A percentile compares a stretch with the other conserved stretches of the same genome.
These are phyloP conservation scores for Metaphire vulgaris DNA, from an alignment of 1,140 invertebrate genomes.

Conservation along the genomic window DNA sequence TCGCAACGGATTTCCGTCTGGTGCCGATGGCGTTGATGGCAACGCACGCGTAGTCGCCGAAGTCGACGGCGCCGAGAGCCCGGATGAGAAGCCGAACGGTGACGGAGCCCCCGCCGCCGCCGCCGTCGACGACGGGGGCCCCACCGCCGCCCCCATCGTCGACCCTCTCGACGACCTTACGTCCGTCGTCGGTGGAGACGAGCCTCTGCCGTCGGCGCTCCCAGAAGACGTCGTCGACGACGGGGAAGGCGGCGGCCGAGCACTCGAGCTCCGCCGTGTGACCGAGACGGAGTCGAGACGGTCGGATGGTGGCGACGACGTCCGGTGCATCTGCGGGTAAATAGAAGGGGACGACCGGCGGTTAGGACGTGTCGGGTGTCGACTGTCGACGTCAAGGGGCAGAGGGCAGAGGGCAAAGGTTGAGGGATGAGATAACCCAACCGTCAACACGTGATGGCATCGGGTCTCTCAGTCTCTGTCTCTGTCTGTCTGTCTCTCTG, in stretches of 20 bases:
- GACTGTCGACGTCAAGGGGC: neutral
- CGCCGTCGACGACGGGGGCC: neutral
- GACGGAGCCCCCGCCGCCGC: neutral
- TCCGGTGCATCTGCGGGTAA: too few species aligned
- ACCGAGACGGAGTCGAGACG: neutral
- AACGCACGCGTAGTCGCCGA: slow-evolving; percentile 8
- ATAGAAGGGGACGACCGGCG: too few species aligned
- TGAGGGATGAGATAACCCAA: neutral
- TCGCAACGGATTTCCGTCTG: neutral
- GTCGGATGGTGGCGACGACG: too few species aligned
- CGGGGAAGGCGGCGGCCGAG: neutral
- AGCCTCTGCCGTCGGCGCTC: neutral
- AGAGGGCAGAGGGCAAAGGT: too few species aligned
- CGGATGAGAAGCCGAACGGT: slow-evolving; percentile 11
- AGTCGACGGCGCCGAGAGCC: neutral
- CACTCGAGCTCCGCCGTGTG: neutral
- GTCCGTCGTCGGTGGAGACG: neutral
- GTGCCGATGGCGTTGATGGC: slow-evolving; percentile 14
- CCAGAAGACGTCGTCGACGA: neutral
- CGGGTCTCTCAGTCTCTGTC: neutral
- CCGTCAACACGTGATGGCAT: neutral
- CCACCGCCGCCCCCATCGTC: neutral
- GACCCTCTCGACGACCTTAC: neutral
- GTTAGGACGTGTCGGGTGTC: neutral
- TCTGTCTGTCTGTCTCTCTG: neutral